Conservation (phyloP, 2,113 vertebrate species). For the Notothenia coriiceps region DNA sequence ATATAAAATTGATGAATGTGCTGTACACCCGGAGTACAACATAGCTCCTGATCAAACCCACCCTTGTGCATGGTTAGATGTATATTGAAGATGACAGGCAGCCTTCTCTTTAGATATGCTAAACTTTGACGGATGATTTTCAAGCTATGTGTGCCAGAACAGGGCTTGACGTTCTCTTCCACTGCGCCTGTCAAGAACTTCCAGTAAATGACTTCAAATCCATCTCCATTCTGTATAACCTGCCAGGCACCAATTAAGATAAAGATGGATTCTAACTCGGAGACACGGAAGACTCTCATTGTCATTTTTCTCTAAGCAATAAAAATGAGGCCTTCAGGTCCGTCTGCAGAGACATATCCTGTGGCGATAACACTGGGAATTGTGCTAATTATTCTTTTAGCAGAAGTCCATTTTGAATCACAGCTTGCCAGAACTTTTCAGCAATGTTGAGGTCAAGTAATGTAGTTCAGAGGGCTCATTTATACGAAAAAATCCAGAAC, state of each 20-base stretch:
- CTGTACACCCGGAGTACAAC: slow-evolving; percentile 71
- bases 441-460: slow-evolving; percentile 3
- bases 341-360: slow-evolving; percentile 29
- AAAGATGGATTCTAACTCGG: slow-evolving; percentile 77
- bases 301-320: slow-evolving; percentile 59
- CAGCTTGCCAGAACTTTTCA: slow-evolving; percentile 9
- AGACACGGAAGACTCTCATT: slow-evolving; percentile 61
- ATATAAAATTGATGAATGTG: slow-evolving; percentile 74
- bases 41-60: slow-evolving; percentile 85
- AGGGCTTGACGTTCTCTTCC: slow-evolving; percentile 75
- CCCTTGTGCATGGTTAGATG: slow-evolving; percentile 83
- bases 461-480: slow-evolving; percentile 6
- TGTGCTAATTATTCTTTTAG: slow-evolving; percentile 8
- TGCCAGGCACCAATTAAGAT: slow-evolving; percentile 83
- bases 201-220: slow-evolving; percentile 85
- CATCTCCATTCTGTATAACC: slow-evolving; percentile 81
- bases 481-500: not conserved
- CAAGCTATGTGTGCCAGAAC: slow-evolving; percentile 74
- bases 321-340: slow-evolving; percentile 62
- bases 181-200: slow-evolving; percentile 82
- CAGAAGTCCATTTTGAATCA: slow-evolving; percentile 12
- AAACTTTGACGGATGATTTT: slow-evolving; percentile 90
- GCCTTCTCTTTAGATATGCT: slow-evolving; percentile 85
- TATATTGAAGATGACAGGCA: slow-evolving; percentile 87
- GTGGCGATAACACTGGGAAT: slow-evolving; percentile 25